Evolutionary conservation across 2,113 vertebrate species (phyloP), one percentile per base, ranked within the genome.

Genomic region (Stercorarius parasiticus): DNA sequence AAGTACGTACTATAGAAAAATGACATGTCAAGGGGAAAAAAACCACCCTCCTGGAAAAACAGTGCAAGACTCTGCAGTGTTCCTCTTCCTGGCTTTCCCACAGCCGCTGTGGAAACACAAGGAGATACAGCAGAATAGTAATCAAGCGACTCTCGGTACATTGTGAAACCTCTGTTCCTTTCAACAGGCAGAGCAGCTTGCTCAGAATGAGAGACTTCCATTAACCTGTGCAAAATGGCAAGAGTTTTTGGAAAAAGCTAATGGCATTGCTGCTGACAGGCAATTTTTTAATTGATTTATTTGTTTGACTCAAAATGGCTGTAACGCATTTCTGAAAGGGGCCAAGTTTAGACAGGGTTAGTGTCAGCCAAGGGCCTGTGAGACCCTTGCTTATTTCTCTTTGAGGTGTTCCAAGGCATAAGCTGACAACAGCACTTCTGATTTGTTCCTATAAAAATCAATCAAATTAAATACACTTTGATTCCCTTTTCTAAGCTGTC

Each of bases 301-400:
- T 83, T 88, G 71, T 83, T 96, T 94, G 93, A 87, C 45, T 94
- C 34, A 32, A 77, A 89, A 52, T 52, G 52, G 64, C 80, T 89
- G 43, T 89, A 90, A 92, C 12, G 6, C 67, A 10, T 78, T 77
- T 80, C 80, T 89, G 52, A 76, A 95, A 82, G 36, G 59, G 93
- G 91, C 77, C 92, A 92, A 84, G 86, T 95, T 93, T 94, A 90
- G 79, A 69, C 32, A 71, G 72, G 42, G n/a, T 38, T 90, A 65
- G 82, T 80, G 90, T 91, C 88, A 95, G 88, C 89, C 97, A 96
- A 65, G 82, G 56, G 89, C 79, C 80, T 90, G 20, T 45, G 88
- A 29, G 88, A 91, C 55, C 85, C 82, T 93, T 93, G 77, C 88
- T 94, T 94, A 49, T 96, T 89, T 94, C 89, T 86, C 42, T 90